phyloP scores from a whole-genome alignment of 2,888 invertebrate genomes.

The Oscheius sp. region DNA sequence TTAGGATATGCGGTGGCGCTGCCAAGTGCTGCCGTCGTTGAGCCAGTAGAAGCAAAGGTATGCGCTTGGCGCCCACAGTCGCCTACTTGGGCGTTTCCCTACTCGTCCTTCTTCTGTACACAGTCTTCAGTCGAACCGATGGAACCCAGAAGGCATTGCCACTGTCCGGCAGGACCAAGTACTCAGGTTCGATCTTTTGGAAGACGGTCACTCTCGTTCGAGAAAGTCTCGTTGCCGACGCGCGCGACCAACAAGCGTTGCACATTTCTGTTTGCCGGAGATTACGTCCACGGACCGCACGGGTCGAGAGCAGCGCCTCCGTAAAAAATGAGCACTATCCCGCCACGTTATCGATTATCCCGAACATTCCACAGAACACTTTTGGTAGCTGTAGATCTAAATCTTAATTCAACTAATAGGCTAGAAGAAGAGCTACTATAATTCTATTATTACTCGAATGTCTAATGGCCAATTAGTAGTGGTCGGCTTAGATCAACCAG shows the following conservation, averaged over 20 bases:
- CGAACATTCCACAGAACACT: too few species aligned
- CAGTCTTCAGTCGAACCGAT: constrained; percentile 11
- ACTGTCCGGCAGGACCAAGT: constrained; percentile 36
- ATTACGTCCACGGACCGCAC: constrained; percentile 30
- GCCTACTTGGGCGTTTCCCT: constrained; percentile 30
- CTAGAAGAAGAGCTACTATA: too few species aligned
- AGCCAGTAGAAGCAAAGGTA: constrained; percentile 23
- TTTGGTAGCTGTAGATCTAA: too few species aligned
- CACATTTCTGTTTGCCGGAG: constrained; percentile 36
- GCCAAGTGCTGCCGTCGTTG: constrained; percentile 34
- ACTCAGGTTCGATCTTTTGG: constrained; percentile 32
- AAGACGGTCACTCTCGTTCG: not conserved
- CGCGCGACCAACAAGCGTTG: constrained; percentile 32
- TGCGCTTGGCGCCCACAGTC: constrained; percentile 31
- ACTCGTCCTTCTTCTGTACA: constrained; percentile 15
- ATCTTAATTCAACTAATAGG: too few species aligned
- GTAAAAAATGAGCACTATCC: constrained; percentile 24
- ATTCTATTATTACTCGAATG: too few species aligned
- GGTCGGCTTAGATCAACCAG: too few species aligned
- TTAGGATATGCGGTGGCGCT: constrained; percentile 39
- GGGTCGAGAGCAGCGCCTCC: constrained; percentile 15
- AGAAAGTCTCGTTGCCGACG: not conserved
- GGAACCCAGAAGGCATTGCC: constrained; percentile 21
- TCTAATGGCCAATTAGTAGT: too few species aligned
- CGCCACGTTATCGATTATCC: not conserved